Conservation (phyloP, 2,888 invertebrate species). For the Falcaria lacertinaria region DNA sequence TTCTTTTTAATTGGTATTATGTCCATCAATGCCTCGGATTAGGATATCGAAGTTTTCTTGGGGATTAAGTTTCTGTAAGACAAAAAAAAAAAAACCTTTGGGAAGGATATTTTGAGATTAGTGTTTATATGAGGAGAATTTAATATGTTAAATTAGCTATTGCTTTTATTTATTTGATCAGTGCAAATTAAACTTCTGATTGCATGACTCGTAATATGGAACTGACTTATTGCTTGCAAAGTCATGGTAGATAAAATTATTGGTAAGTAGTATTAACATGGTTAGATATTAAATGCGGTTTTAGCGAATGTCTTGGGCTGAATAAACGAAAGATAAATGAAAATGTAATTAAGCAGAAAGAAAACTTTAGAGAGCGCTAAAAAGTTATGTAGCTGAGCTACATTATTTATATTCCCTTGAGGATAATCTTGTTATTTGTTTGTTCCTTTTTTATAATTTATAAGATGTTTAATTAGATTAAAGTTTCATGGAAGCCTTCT, state of each 20-base stretch:
- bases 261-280: no score
- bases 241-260: no score
- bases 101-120: no score
- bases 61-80: no score
- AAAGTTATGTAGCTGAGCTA: conserved; percentile 55
- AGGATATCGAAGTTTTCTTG: neutral
- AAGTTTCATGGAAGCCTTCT: neutral
- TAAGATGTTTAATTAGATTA: conserved; percentile 14
- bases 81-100: no score
- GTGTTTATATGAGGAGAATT: no score
- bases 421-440: conserved; percentile 57
- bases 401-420: conserved; percentile 61
- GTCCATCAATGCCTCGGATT: conserved; percentile 17
- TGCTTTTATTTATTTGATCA: no score
- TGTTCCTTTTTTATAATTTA: conserved; percentile 37
- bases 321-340: conserved; percentile 66
- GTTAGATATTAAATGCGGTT: neutral
- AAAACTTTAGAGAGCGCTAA: conserved; percentile 66
- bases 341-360: conserved; percentile 71
- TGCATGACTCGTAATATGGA: no score
- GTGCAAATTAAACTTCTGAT: no score
- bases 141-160: no score
- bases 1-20: conserved; percentile 51
- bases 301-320: conserved; percentile 24
- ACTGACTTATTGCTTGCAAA: no score